A percentile compares a stretch with the other conserved stretches of the same genome.
Evolutionary conservation across 2,113 vertebrate genomes (phyloP).

Genomic region (Grantiella picta): DNA sequence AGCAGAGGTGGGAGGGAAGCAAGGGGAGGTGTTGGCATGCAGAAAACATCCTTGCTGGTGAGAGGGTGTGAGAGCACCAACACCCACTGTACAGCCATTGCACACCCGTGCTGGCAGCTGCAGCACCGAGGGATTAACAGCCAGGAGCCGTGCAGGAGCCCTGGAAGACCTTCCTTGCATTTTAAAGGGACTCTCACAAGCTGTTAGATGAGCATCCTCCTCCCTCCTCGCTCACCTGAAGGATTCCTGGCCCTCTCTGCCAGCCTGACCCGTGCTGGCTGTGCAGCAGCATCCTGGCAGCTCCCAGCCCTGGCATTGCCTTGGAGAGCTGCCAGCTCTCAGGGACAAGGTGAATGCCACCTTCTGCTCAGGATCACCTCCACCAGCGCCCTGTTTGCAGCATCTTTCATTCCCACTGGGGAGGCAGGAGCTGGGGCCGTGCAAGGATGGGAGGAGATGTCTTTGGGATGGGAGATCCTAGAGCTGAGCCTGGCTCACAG

Average conservation of each 20-base stretch:
- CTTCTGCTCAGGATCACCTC: too few relatives aligned
- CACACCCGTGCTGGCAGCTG: not conserved
- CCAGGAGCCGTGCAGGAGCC: not conserved
- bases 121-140: not conserved
- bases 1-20: not conserved
- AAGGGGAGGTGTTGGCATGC: not conserved
- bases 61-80: not conserved
- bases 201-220: not conserved
- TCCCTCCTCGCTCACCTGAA: accelerated
- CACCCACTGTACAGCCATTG: not conserved
- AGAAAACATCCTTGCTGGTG: not conserved
- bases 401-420: accelerated
- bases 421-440: not conserved
- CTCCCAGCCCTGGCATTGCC: accelerated
- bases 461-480: accelerated
- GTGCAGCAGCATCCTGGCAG: not conserved
- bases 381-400: accelerated
- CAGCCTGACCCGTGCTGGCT: accelerated
- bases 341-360: not conserved
- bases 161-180: not conserved
- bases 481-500: accelerated
- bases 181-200: not conserved
- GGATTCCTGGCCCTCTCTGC: accelerated
- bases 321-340: not conserved
- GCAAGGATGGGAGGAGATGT: accelerated